Percentiles rank a stretch among this genome's conserved stretches.
Evolutionary conservation across 2,797 vertebrate genomes (phyloP).

Genomic region (Enteromius fasciolatus): DNA sequence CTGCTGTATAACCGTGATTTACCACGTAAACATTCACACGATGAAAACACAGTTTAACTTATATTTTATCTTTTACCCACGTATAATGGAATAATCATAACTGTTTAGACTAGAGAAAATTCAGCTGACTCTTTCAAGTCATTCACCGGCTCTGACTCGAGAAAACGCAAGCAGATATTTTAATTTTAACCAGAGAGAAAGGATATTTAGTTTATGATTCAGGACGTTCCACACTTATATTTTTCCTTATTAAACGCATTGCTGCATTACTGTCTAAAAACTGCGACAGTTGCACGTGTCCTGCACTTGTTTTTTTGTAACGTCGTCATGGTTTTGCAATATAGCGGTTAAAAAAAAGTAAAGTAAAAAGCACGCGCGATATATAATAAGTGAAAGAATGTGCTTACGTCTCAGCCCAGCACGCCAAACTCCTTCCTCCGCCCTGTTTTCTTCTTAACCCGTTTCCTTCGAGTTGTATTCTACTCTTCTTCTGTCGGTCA

Average conservation of each 20-base stretch:
- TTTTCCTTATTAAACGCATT: neutral
- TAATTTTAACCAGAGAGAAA: neutral
- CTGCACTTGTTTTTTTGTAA: neutral
- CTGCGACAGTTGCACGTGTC: neutral
- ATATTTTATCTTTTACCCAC: neutral
- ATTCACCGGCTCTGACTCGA: too few relatives aligned
- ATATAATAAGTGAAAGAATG: slow-evolving; percentile 28
- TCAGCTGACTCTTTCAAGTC: neutral
- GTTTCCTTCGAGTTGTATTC: slow-evolving; percentile 56
- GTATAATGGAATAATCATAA: neutral
- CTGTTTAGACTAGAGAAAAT: neutral
- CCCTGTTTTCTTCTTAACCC: slow-evolving; percentile 1
- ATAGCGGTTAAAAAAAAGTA: too few relatives aligned
- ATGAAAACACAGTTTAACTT: neutral
- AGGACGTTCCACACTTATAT: neutral
- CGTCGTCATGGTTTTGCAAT: neutral
- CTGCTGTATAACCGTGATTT: neutral
- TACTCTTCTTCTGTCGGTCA: neutral
- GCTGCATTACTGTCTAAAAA: neutral
- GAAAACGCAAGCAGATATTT: neutral
- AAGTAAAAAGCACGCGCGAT: slow-evolving; percentile 4
- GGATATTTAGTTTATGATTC: slow-evolving; percentile 2
- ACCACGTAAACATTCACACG: neutral
- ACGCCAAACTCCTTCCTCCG: slow-evolving; percentile 39
- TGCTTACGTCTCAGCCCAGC: slow-evolving; percentile 53